Conservation (phyloP, 2,797 vertebrate species). For the Chaenodraco wilsoni region DNA sequence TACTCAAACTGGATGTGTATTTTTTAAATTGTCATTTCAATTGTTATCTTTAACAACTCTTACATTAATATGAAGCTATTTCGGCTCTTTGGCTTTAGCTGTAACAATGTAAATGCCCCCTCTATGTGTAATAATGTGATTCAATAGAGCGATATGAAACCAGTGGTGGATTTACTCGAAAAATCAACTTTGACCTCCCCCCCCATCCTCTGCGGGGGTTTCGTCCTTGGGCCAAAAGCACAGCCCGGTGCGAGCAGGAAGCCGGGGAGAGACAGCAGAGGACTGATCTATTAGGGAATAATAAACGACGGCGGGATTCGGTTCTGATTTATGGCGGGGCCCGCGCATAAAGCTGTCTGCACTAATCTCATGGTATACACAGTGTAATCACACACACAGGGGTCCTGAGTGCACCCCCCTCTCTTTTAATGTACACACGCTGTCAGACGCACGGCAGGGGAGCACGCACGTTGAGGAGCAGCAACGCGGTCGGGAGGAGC, state of each 20-base stretch:
- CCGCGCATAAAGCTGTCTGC: conserved; percentile 75
- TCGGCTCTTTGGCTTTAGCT: too few species aligned
- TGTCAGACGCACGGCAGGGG: conserved; percentile 62
- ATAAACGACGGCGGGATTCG: conserved; percentile 62
- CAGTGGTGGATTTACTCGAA: conserved; percentile 50
- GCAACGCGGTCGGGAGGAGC: conserved; percentile 52
- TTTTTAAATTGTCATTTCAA: too few species aligned
- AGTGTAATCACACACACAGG: conserved; percentile 67
- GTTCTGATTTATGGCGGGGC: conserved; percentile 68
- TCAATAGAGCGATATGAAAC: conserved; percentile 44
- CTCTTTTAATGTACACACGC: conserved; percentile 71
- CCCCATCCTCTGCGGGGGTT: conserved; percentile 18
- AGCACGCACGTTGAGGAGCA: conserved; percentile 35
- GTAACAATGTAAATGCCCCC: too few species aligned
- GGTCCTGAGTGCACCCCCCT: conserved; percentile 18
- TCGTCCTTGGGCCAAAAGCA: conserved; percentile 61
- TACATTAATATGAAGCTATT: too few species aligned
- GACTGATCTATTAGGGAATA: conserved; percentile 69
- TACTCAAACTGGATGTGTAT: too few species aligned
- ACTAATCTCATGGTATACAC: conserved; percentile 79
- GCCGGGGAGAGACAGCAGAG: conserved; percentile 49
- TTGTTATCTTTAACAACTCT: too few species aligned
- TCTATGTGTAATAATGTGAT: too few species aligned
- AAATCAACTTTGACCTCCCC: conserved; percentile 52
- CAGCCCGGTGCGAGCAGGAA: conserved; percentile 51